Base-by-base conservation (phyloP, 2,797 vertebrate genomes). In the Siniperca scherzeri region DNA sequence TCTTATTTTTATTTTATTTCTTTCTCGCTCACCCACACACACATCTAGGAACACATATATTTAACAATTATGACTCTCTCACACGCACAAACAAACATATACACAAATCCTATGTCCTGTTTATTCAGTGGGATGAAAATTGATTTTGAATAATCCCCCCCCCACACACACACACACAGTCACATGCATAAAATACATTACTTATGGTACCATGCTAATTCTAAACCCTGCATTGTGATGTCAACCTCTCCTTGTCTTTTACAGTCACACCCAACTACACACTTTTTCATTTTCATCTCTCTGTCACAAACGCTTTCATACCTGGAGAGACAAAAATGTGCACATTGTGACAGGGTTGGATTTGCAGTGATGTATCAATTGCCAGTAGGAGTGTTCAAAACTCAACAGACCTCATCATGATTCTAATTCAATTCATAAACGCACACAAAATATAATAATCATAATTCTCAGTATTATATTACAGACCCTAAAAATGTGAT, bases 341-440 rank as follows among this genome's bases (percentile, higher is more conserved):
- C 40, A 57, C 48, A 48, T 56, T 25, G 16, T 21, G 40, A 77
- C 46, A 74, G 27, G 16, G 16, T 56, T 9, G 27, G 52, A 46
- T 73, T 48, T 33, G 22, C 27, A 42, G 36, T 48, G 21, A 66
- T 76, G 64, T 14, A 56, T 44, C 40, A 83, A 68, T 74, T 59
- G 55, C 50, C 40, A 30, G 12, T 27, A 77, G 25, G n/a, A 70
- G 56, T 33, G 56, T 38, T 52, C 25, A 48, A 48, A 81, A 72
- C 52, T 72, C 36, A 69, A 27, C 22, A 27, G 50, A 69, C 48
- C 40, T 52, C 59, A 70, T 70, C 61, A 27, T 33, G 65, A n/a
- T 59, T 22, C 33, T 46, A 55, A 66, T 61, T 75, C 56, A 75
- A 73, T 80, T 82, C 17, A 55, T 69, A 79, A 75, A 68, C 21